These are phyloP conservation scores for Solea solea DNA, from an alignment of 2,113 vertebrate species.

Conservation along the genomic window DNA sequence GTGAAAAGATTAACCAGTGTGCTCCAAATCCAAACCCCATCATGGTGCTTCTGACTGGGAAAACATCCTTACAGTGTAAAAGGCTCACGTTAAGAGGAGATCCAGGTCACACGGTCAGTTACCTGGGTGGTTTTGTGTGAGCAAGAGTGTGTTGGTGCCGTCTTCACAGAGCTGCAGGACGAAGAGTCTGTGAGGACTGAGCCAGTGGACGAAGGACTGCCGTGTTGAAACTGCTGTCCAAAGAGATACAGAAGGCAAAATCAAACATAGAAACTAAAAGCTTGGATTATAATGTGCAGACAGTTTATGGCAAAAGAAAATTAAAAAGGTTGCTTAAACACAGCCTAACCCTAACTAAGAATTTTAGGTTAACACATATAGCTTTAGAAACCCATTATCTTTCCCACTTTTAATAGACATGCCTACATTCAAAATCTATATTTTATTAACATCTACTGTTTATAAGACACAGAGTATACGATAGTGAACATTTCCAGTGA, in stretches of 20 bases:
- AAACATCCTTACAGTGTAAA: background rate
- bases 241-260: slow-evolving; percentile 1
- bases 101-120: slow-evolving; percentile 26
- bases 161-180: slow-evolving; percentile 87
- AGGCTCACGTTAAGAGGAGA: background rate
- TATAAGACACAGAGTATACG: background rate
- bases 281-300: background rate
- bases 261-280: background rate
- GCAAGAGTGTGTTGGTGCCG: slow-evolving; percentile 58
- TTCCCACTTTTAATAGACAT: no score
- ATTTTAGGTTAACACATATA: no score
- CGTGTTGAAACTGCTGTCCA: slow-evolving; percentile 86
- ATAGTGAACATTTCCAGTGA: no score
- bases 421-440: background rate
- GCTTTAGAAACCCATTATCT: no score
- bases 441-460: background rate
- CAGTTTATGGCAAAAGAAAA: background rate
- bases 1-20: no score
- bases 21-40: no score
- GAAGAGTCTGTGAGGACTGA: slow-evolving; percentile 92
- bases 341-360: no score
- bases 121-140: slow-evolving; percentile 94
- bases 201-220: slow-evolving; percentile 90
- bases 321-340: no score
- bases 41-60: no score